Evolutionary conservation across 1,140 invertebrate genomes (phyloP), one percentile per base, ranked within the genome.

Genomic region (Calycopis cecrops): DNA sequence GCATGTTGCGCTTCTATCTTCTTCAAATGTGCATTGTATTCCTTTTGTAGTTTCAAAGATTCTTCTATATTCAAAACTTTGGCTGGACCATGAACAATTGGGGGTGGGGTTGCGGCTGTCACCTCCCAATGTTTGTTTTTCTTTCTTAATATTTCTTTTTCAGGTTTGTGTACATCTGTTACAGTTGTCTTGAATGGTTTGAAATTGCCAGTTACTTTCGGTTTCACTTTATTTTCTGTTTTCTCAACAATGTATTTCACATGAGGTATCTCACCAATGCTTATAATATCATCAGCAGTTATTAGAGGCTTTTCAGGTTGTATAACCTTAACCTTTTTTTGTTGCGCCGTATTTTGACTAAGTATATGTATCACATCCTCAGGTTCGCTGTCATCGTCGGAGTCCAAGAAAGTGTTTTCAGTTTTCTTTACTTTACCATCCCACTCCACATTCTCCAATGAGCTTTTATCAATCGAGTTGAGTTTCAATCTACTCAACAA

Each of bases 391-490:
- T 91, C 90, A 71, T 92, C 91, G 67, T 92, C 92, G 14, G 91
- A 92, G 63, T 92, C 91, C 14, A 92, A 63, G 48, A 70, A 76
- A 17, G 53, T 70, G 57, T 90, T 79, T n/a, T 75, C 71, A 48
- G 79, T 62, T 52, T 70, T 71, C 9, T 62, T 71, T 52, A 88
- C 76, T 70, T 88, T 88, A 34, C 91, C 90, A 57, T 89, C 88
- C 93, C 93, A 94, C 86, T 94, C 93, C 6, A 94, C 70, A 69
- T 91, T 87, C 68, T 90, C 90, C 33, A 93, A 79, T 1, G 85
- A 85, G 21, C 83, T 72, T 69, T 90, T 90, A 18, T 90, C 90
- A 38, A 90, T 79, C 6, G 74, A 69, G 42, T 80, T 89, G 53
- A 93, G 88, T 57, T 91, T 92, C 35, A 94, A 74, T 51, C 87